Evolutionary conservation across 2,113 vertebrate genomes (phyloP), one percentile per base, ranked within the genome.

Genomic region (Crotalus viridis): DNA sequence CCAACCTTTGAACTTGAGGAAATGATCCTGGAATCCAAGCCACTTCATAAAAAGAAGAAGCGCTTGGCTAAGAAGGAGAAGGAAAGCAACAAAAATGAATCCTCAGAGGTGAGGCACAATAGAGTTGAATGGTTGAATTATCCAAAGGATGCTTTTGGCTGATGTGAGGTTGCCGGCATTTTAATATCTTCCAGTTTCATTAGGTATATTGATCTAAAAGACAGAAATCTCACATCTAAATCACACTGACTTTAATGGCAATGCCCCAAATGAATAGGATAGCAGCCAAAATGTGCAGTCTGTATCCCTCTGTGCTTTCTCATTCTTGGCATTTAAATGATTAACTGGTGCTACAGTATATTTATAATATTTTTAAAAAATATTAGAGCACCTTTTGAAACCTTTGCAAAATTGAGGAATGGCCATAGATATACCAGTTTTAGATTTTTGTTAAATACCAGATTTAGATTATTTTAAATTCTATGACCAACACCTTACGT

Each of bases 21-120:
- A 97, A 99, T 99, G 99, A 99, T 99, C 96, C 97, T 99, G 91
- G 99, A 99, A 96, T 98, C 99, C 89, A 99, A 99, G 96, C 99
- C 99, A 5, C 98, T 99, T 93, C 99, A 99, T 96, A 99, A 99
- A 98, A 99, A 99, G 96, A 99, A 99, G 95, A 99, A 99, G 91
- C 98, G 99, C 21, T 97, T 99, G 92, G 99, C 99, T 2, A 98
- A 98, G 94, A 99, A 98, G 96, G 98, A 98, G 87, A 99, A 97
- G 92, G 98, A 99, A 56, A 97, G 94, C 87, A 97, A 96, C 59
- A 98, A 98, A 89, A 97, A 97, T 86, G 97, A 94, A 0, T 98
- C 98, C 3, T 97, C 98, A 9, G 98, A 99, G 98, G 99, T 99
- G 92, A 97, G 96, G 94, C 28, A 91, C 13, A 33, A 59, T 51